Evolutionary conservation across 2,888 invertebrate genomes (phyloP).

Genomic region (Autographa pulchrina): DNA sequence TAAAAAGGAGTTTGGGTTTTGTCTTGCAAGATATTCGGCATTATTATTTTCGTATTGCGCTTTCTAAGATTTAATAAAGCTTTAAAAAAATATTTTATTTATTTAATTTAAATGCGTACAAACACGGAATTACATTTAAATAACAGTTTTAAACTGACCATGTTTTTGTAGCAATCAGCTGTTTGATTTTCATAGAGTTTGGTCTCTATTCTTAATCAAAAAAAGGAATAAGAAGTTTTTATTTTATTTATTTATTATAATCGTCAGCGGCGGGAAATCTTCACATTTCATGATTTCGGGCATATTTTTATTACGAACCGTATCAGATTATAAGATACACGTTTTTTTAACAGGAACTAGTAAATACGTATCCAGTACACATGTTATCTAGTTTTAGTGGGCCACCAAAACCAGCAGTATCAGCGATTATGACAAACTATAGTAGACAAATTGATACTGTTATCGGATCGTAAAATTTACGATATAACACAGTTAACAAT

Average conservation of each 20-base stretch:
- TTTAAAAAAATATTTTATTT: neutral
- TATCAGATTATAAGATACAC: slow-evolving; percentile 44
- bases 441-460: slow-evolving; percentile 82
- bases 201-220: too few relatives aligned
- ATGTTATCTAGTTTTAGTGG: slow-evolving; percentile 78
- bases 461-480: slow-evolving; percentile 85
- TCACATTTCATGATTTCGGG: neutral
- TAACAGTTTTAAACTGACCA: too few relatives aligned
- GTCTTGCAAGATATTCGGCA: slow-evolving; percentile 23
- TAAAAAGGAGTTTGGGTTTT: slow-evolving; percentile 51
- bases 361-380: slow-evolving; percentile 62
- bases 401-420: slow-evolving; percentile 75
- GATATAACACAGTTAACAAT: slow-evolving; percentile 75
- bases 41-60: slow-evolving; percentile 5
- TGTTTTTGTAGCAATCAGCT: too few relatives aligned
- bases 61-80: neutral
- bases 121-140: neutral
- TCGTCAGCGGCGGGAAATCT: neutral
- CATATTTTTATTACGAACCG: slow-evolving; percentile 33
- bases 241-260: too few relatives aligned
- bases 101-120: neutral
- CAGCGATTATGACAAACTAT: slow-evolving; percentile 74
- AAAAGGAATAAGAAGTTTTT: too few relatives aligned
- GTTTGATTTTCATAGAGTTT: too few relatives aligned
- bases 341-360: slow-evolving; percentile 54